phyloP scores from a whole-genome alignment of 1,140 invertebrate species.

The Drosophila busckii region DNA sequence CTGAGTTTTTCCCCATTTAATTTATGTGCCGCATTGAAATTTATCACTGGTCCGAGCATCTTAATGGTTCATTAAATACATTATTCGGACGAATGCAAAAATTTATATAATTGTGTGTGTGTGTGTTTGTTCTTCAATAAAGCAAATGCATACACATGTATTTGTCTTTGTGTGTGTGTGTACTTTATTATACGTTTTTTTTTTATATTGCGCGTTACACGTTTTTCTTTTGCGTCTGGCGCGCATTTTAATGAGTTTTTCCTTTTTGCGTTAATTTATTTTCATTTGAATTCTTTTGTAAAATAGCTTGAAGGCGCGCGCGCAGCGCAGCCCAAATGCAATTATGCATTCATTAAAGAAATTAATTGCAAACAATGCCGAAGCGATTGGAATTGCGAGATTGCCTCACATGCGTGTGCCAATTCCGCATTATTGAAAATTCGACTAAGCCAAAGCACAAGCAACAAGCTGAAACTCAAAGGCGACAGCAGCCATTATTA shows the following conservation, averaged over 20 bases:
- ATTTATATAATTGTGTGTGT: conserved; percentile 26
- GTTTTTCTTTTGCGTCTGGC: conserved; percentile 46
- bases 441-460: conserved; percentile 21
- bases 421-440: conserved; percentile 47
- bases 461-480: conserved; percentile 28
- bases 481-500: not conserved
- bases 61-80: conserved; percentile 77
- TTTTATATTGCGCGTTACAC: conserved; percentile 22
- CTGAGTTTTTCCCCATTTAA: conserved; percentile 55
- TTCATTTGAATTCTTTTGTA: conserved; percentile 72
- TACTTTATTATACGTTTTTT: conserved; percentile 6
- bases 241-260: conserved; percentile 71
- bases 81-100: conserved; percentile 55
- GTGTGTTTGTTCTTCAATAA: not conserved
- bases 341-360: conserved; percentile 75
- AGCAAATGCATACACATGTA: conserved; percentile 5
- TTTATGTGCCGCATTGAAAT: conserved; percentile 68
- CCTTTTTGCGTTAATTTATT: conserved; percentile 76
- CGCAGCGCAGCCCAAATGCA: conserved; percentile 76
- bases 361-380: conserved; percentile 71
- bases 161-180: conserved; percentile 5
- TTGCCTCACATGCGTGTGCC: conserved; percentile 17
- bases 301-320: conserved; percentile 68
- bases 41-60: conserved; percentile 70
- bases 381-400: conserved; percentile 23